Percentiles rank a stretch among this genome's conserved stretches.
Conservation (phyloP, 1,140 invertebrate species). For the Drosophila fuyamai region DNA sequence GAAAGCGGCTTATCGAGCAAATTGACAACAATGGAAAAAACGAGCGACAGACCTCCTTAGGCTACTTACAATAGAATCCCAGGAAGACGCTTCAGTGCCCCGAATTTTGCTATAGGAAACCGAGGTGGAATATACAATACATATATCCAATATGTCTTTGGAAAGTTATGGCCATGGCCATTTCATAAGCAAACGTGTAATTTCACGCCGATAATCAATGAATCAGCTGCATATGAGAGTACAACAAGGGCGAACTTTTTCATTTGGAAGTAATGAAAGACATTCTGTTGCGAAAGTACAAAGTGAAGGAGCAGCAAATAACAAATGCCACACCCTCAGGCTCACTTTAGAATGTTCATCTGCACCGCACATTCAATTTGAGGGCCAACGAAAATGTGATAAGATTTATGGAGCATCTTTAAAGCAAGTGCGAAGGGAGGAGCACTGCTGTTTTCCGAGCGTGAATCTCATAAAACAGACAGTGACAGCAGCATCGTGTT, state of each 20-base stretch:
- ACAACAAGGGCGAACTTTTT: slow-evolving; percentile 37
- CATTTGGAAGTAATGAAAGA: slow-evolving; percentile 50
- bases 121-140: not conserved
- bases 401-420: slow-evolving; percentile 61
- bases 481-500: slow-evolving; percentile 24
- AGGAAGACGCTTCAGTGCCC: slow-evolving; percentile 15
- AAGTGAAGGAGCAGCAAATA: slow-evolving; percentile 21
- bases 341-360: slow-evolving; percentile 48
- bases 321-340: slow-evolving; percentile 6
- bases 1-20: slow-evolving; percentile 68
- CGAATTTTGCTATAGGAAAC: not conserved
- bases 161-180: slow-evolving; percentile 9
- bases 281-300: slow-evolving; percentile 33
- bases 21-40: slow-evolving; percentile 47
- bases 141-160: not conserved
- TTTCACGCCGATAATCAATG: slow-evolving; percentile 35
- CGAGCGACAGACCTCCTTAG: slow-evolving; percentile 11
- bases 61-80: slow-evolving; percentile 23
- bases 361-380: slow-evolving; percentile 64
- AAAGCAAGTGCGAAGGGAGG: not conserved
- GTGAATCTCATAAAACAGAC: slow-evolving; percentile 61
- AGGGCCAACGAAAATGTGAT: slow-evolving; percentile 58
- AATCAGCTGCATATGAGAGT: slow-evolving; percentile 34
- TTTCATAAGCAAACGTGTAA: slow-evolving; percentile 25
- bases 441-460: slow-evolving; percentile 41